A percentile compares a stretch with the other conserved stretches of the same genome.
Evolutionary conservation across 2,888 invertebrate species (phyloP).

Genomic region (Hirtodrosophila alboralis): DNA sequence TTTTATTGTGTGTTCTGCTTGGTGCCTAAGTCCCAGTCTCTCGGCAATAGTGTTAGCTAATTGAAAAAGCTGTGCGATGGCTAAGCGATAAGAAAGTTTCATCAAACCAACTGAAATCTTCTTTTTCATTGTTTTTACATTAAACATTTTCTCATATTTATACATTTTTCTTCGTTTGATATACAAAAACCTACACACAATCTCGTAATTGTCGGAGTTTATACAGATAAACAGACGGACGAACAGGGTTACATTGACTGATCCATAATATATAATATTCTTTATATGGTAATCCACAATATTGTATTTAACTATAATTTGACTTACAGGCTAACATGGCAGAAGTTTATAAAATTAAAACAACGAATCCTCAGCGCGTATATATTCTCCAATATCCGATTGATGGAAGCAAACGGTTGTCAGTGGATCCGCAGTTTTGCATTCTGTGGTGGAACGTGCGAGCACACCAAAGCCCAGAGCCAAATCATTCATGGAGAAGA

Average conservation of each 20-base stretch:
- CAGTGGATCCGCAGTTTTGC: slow-evolving; percentile 95
- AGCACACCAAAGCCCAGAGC: slow-evolving; percentile 98
- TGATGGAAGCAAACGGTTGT: slow-evolving; percentile 97
- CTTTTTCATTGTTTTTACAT: no score
- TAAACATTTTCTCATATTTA: no score
- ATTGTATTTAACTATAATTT: no score
- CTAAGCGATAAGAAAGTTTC: slow-evolving; percentile 14
- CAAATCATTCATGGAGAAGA: slow-evolving; percentile 96
- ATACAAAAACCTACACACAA: no score
- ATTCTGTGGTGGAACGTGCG: slow-evolving; percentile 95
- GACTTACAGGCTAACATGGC: no score
- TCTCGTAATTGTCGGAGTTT: no score
- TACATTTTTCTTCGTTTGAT: no score
- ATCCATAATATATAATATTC: no score
- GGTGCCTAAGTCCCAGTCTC: slow-evolving; percentile 6
- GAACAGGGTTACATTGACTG: no score
- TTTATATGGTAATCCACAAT: no score
- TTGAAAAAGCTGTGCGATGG: slow-evolving; percentile 34
- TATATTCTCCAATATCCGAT: slow-evolving; percentile 98
- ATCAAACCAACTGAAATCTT: no score
- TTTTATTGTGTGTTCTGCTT: slow-evolving; percentile 59
- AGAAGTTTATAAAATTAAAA: slow-evolving; percentile 85
- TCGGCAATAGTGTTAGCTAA: slow-evolving; percentile 37
- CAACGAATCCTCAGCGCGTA: slow-evolving; percentile 93
- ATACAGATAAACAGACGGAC: no score